Conservation (phyloP, 2,797 vertebrate genomes). For the Cheracebus regulus region DNA sequence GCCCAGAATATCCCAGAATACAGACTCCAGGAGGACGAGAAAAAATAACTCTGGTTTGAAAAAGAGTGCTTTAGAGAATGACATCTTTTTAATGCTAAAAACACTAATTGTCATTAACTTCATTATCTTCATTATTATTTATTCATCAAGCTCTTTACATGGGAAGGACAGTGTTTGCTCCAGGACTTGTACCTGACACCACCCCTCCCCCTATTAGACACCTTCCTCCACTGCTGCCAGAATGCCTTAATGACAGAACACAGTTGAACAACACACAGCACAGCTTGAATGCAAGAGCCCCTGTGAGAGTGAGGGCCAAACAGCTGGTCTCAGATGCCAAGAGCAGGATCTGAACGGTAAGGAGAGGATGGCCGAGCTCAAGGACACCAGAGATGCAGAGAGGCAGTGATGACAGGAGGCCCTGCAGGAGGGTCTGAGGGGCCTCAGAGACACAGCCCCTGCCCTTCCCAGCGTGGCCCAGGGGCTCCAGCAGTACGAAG, state of each 20-base stretch:
- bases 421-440: background rate
- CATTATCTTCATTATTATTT: background rate
- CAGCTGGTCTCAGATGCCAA: background rate
- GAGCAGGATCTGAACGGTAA: background rate
- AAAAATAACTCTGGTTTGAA: background rate
- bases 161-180: background rate
- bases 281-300: background rate
- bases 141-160: background rate
- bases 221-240: background rate
- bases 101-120: background rate
- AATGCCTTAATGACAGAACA: background rate
- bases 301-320: background rate
- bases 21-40: background rate
- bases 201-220: background rate
- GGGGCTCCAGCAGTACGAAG: background rate
- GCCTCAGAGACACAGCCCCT: background rate
- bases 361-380: no score
- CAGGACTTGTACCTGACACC: background rate
- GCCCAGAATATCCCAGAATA: background rate
- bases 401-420: background rate
- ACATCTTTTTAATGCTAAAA: background rate
- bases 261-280: fast-evolving
- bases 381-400: background rate
- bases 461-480: background rate
- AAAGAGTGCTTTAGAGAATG: background rate